These are phyloP conservation scores for Bambusicola thoracicus DNA, from an alignment of 2,113 vertebrate genomes.

Conservation along the genomic window DNA sequence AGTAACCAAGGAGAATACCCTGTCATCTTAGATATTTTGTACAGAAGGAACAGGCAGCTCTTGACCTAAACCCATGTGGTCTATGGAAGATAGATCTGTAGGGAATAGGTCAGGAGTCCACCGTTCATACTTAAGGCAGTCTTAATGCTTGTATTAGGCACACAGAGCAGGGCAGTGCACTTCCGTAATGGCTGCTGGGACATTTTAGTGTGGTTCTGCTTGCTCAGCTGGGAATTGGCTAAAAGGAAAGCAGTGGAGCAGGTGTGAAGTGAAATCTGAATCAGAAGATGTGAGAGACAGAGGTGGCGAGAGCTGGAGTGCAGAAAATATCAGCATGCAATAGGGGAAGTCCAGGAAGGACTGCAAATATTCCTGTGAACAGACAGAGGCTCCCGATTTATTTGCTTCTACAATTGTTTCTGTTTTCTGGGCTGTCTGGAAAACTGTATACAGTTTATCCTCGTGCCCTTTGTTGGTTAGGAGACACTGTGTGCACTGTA, in stretches of 20 bases:
- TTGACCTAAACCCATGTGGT: background rate
- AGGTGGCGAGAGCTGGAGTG: background rate
- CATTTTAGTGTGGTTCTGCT: background rate
- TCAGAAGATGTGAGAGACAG: background rate
- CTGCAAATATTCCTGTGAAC: background rate
- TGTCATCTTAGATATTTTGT: background rate
- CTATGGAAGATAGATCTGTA: background rate
- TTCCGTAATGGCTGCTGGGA: background rate
- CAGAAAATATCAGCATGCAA: background rate
- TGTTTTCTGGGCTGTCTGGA: background rate
- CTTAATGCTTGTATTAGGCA: background rate
- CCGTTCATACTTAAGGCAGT: background rate
- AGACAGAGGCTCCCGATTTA: background rate
- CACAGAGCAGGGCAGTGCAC: background rate
- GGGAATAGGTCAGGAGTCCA: background rate
- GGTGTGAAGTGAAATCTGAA: constrained; percentile 2
- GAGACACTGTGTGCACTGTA: background rate
- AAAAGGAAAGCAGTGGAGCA: constrained; percentile 7
- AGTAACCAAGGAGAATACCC: background rate
- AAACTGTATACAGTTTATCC: background rate
- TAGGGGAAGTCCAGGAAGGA: background rate
- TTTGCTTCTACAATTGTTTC: constrained; percentile 7
- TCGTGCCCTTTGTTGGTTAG: background rate
- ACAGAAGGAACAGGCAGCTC: background rate
- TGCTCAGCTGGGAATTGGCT: background rate